Conservation (phyloP, 2,888 invertebrate genomes). For the Bimastos eiseni region DNA sequence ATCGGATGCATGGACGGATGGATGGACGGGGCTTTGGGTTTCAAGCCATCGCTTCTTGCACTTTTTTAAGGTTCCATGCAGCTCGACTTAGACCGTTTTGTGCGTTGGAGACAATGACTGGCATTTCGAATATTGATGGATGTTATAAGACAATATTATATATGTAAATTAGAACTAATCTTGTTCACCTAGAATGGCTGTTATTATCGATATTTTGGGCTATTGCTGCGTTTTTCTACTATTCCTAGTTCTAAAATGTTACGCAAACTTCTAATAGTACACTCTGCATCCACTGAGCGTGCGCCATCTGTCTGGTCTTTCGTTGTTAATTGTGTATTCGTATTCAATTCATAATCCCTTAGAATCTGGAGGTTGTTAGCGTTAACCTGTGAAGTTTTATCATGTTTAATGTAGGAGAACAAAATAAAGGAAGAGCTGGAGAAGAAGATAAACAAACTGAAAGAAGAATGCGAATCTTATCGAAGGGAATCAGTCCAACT, state of each 20-base stretch:
- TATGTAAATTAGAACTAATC: too few relatives aligned
- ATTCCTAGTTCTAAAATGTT: background rate
- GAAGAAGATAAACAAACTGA: conserved; percentile 46
- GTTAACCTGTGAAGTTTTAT: background rate
- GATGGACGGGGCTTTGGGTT: background rate
- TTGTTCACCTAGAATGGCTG: too few relatives aligned
- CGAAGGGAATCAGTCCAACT: conserved; percentile 50
- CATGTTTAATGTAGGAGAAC: conserved; percentile 32
- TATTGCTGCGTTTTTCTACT: too few relatives aligned
- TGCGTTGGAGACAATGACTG: background rate
- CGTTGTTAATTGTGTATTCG: background rate
- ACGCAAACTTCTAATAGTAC: background rate
- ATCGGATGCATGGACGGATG: background rate
- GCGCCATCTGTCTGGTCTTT: background rate
- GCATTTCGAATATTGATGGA: background rate
- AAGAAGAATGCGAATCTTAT: conserved; percentile 47
- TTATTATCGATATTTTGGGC: too few relatives aligned
- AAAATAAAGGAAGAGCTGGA: conserved; percentile 42
- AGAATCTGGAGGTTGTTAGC: background rate
- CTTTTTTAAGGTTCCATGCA: background rate
- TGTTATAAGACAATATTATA: too few relatives aligned
- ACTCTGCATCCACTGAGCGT: background rate
- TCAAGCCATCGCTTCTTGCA: background rate
- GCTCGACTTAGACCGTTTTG: background rate
- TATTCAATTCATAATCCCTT: background rate